These are phyloP conservation scores for Hybognathus amarus DNA, from an alignment of 2,797 vertebrate genomes.

Conservation along the genomic window DNA sequence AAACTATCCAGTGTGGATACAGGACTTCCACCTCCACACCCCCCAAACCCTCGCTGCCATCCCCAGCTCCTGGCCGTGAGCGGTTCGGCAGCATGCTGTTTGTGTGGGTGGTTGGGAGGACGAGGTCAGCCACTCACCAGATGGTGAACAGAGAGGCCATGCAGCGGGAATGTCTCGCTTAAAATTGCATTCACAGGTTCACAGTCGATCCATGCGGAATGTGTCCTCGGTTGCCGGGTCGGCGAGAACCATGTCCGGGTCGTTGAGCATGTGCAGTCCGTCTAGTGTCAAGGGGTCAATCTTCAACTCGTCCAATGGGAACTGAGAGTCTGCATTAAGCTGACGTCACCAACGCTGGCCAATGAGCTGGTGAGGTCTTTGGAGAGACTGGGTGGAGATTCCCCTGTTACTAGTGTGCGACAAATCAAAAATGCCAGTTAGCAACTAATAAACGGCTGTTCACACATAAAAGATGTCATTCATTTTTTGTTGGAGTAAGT, in stretches of 20 bases:
- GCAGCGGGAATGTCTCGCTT: slow-evolving; percentile 70
- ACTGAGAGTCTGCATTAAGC: slow-evolving; percentile 95
- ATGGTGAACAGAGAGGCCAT: slow-evolving; percentile 78
- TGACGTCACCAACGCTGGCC: slow-evolving; percentile 91
- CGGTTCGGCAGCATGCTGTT: slow-evolving; percentile 61
- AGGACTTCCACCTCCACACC: slow-evolving; percentile 48
- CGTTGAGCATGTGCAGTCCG: slow-evolving; percentile 97
- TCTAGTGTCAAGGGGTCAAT: slow-evolving; percentile 98
- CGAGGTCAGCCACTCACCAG: slow-evolving; percentile 63
- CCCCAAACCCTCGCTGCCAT: slow-evolving; percentile 48
- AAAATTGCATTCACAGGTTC: slow-evolving; percentile 61
- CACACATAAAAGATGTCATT: neutral
- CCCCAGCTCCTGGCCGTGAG: slow-evolving; percentile 30
- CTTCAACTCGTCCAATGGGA: slow-evolving; percentile 98
- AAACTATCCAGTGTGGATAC: slow-evolving; percentile 51
- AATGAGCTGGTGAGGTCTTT: slow-evolving; percentile 96
- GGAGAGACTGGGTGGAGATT: slow-evolving; percentile 98
- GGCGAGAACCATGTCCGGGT: slow-evolving; percentile 97
- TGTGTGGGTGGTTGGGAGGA: slow-evolving; percentile 50
- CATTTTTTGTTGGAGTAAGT: neutral
- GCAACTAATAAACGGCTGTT: neutral
- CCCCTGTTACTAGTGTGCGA: slow-evolving; percentile 84
- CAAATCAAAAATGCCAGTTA: neutral
- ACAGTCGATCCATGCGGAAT: slow-evolving; percentile 99
- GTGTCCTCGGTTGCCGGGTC: slow-evolving; percentile 98